phyloP scores from a whole-genome alignment of 2,113 vertebrate species.

The Myrmecobius fasciatus region DNA sequence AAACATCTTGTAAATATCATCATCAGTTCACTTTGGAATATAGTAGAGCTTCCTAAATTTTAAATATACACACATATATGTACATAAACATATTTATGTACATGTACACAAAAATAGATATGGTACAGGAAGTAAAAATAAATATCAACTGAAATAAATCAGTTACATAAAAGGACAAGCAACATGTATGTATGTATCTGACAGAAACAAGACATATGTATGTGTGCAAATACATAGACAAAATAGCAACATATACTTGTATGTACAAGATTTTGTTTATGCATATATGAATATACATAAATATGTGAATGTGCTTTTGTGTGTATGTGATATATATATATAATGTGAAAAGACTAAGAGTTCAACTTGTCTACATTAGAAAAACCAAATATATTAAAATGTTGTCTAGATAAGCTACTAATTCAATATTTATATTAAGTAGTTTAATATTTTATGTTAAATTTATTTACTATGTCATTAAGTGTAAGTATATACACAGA shows the following conservation, averaged over 20 bases:
- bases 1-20: not conserved
- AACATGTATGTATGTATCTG: too few species aligned
- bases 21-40: too few species aligned
- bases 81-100: too few species aligned
- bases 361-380: not conserved
- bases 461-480: too few species aligned
- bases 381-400: not conserved
- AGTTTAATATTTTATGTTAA: too few species aligned
- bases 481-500: not conserved
- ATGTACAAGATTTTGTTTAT: too few species aligned
- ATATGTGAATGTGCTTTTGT: too few species aligned
- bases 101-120: not conserved
- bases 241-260: too few species aligned
- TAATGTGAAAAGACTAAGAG: not conserved
- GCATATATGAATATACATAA: too few species aligned
- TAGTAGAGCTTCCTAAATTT: not conserved
- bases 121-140: not conserved
- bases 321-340: too few species aligned
- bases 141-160: not conserved
- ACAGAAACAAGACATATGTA: not conserved
- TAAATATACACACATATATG: too few species aligned
- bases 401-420: not conserved
- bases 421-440: not conserved
- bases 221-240: not conserved
- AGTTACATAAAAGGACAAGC: not conserved